Base-by-base conservation (phyloP, 2,888 invertebrate genomes). In the Dendrolimus houi region DNA sequence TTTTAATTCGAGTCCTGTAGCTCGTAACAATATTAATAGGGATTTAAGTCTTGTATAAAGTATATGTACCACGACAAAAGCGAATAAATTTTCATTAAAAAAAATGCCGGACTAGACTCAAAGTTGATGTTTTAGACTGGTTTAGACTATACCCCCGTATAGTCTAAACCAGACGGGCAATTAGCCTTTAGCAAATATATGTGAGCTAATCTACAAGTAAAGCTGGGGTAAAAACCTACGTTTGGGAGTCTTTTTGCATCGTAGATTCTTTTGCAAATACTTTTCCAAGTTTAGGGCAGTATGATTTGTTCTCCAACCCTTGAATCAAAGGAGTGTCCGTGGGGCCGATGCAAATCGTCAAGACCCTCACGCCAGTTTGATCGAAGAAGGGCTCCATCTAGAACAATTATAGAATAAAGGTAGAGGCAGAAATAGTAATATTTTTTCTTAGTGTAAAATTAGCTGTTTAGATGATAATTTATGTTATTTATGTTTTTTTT, bases 251-350 rank as follows among this genome's bases (percentile, higher is more conserved):
- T 6, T 29, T 29, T 29, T 29, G 29, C 29, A 29, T 29, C 29
- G 29, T 29, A 29, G 29, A 29, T 29, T 29, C 29, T 29, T 29
- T 29, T 3, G 42, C 12, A 1, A 70, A 59, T 7, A 7, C 8
- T 41, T 58, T 41, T 13, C 69, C 70, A 0, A 62, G 42, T 42
- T 61, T 62, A 9, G 60, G 55, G 1, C 72, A 64, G 55, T 71
- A 70, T 6, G 58, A 14, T 41, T 65, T 70, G 9, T 52, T 17
- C 54, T 65, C 63, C n/a, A 77, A 59, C 41, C 71, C 67, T 0
- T 67, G 59, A 2, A 81, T 12, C 53, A 81, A 56, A 9, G 71
- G 63, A 8, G 82, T 82, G 7, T 72, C 68, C 1, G 81, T 81
- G 0, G 74, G 56, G 41, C 77, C 77, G n/a, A 70, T 68, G 52